These are phyloP conservation scores for Cebuella pygmaea DNA, from an alignment of 2,797 vertebrate genomes.

Conservation along the genomic window DNA sequence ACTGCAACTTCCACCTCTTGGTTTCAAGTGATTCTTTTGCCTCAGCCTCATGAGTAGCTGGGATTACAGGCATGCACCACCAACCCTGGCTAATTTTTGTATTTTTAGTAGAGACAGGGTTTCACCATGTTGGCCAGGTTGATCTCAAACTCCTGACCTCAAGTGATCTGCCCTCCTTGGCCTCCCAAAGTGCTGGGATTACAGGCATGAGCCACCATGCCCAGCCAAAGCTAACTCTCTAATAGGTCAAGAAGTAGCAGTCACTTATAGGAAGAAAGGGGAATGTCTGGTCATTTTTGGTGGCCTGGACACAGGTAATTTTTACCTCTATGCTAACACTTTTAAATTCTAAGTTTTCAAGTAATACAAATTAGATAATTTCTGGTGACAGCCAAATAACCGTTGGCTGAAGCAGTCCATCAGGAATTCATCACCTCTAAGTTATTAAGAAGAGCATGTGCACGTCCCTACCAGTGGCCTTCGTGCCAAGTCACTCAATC, in stretches of 20 bases:
- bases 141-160: not conserved
- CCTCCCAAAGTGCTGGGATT: not conserved
- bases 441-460: not conserved
- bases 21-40: not conserved
- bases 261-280: not conserved
- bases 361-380: not conserved
- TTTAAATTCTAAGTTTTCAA: conserved; percentile 8
- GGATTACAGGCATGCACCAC: not conserved
- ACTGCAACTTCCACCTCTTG: not conserved
- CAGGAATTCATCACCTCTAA: not conserved
- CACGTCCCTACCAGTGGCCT: not conserved
- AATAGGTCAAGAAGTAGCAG: not conserved
- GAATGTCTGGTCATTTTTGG: not conserved
- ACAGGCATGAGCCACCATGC: not conserved
- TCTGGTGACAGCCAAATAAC: not conserved
- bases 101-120: not conserved
- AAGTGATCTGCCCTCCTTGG: not conserved
- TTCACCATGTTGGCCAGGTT: not conserved
- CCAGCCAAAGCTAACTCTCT: not conserved
- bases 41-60: not conserved
- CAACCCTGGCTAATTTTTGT: not conserved
- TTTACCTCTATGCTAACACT: not conserved
- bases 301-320: not conserved
- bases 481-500: not conserved
- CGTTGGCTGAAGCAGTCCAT: not conserved